A percentile compares a stretch with the other conserved stretches of the same genome.
Evolutionary conservation across 2,113 vertebrate genomes (phyloP).

Genomic region (Trachemys scripta): DNA sequence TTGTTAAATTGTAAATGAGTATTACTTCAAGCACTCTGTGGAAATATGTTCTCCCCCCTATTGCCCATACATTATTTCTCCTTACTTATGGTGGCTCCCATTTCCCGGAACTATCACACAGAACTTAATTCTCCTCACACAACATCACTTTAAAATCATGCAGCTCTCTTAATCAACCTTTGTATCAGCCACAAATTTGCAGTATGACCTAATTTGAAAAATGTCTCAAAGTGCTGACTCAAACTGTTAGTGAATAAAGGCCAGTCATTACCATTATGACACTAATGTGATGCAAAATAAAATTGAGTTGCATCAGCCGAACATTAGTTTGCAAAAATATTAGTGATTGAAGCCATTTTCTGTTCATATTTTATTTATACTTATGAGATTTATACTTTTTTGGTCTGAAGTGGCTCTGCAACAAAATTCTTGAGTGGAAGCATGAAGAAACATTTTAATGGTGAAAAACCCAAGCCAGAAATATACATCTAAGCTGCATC

Average conservation of each 20-base stretch:
- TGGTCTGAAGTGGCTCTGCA: conserved; percentile 34
- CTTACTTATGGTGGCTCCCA: conserved; percentile 68
- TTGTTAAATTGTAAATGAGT: conserved; percentile 80
- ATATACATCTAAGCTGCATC: conserved; percentile 65
- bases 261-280: conserved; percentile 78
- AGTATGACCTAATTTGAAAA: conserved; percentile 85
- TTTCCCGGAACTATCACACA: conserved; percentile 83
- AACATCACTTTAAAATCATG: conserved; percentile 80
- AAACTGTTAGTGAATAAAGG: conserved; percentile 83
- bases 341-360: conserved; percentile 78
- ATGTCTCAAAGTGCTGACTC: conserved; percentile 86
- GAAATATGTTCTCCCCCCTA: conserved; percentile 73
- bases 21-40: conserved; percentile 71
- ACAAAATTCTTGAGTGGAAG: conserved; percentile 61
- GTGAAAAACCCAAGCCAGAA: conserved; percentile 55
- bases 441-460: conserved; percentile 39
- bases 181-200: conserved; percentile 83
- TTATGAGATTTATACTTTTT: conserved; percentile 64
- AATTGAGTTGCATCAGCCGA: conserved; percentile 83
- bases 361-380: conserved; percentile 84
- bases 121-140: conserved; percentile 81
- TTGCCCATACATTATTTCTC: conserved; percentile 79
- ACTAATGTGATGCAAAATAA: conserved; percentile 84
- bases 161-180: conserved; percentile 86
- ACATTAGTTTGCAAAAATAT: conserved; percentile 84